Base-by-base conservation (phyloP, 2,888 invertebrate genomes). In the Cataglyphis rosenhaueri region DNA sequence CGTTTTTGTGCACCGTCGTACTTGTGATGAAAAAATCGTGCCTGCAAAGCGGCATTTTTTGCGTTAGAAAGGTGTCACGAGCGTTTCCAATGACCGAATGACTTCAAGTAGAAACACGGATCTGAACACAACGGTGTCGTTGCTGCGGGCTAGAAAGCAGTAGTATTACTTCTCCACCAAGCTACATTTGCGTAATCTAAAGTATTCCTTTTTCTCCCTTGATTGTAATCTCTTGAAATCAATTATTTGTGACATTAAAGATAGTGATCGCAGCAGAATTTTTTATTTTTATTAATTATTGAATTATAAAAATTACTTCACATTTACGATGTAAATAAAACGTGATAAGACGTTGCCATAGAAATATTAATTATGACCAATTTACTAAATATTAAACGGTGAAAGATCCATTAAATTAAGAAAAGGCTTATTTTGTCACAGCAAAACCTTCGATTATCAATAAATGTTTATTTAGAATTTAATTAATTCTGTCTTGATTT, bases 401-500 rank as follows among this genome's bases (percentile, higher is more conserved):
- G 21, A 38, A 18, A 52, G 12, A 38, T 15, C 18, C 8, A 75
- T 35, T 52, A 52, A 52, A 52, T 62, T 21, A n/a, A 65, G 25
- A 52, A 76, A 2, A 6, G 29, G 1, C 6, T 48, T 21, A 32
- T 38, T 21, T 35, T 10, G 35, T 21, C 18, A 4, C 21, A 35
- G 12, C 25, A 38, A 65, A 38, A 25, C 1, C 18, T 66, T 25
- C n/a, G n/a, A 18, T 35, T 32, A 32, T 90, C 90, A 90, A 91
- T 92, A 92, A 92, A 91, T 91, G 91, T 90, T 92, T 92, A 90
- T 90, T 89, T 85, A 81, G 41, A 68, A 66, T 84, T 88, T 91
- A 92, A 92, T 92, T 91, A 91, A 90, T 91, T 91, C 84, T 85
- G 87, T 88, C 91, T 91, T 91, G 89, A 90, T 90, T 29, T 29